Evolutionary conservation across 2,888 invertebrate genomes (phyloP).

Genomic region (Steinernema scapterisci): DNA sequence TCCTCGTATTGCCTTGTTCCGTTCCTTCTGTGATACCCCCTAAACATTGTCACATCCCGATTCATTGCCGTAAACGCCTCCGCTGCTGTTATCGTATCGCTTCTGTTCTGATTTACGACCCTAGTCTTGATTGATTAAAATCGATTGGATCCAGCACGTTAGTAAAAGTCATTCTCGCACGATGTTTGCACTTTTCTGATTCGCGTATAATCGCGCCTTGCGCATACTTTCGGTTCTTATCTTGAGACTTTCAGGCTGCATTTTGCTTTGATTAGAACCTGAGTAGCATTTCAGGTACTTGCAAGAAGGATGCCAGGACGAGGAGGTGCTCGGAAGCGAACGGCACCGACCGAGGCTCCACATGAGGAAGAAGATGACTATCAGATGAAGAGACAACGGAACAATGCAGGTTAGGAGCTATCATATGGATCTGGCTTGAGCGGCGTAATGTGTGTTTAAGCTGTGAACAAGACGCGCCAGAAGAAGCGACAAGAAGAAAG

Average conservation of each 20-base stretch:
- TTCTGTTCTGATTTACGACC: too few species aligned
- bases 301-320: constrained; percentile 35
- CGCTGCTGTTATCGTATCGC: not conserved
- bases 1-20: too few species aligned
- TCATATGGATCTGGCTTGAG: too few species aligned
- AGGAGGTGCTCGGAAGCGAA: constrained; percentile 31
- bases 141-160: too few species aligned
- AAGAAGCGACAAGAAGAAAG: constrained; percentile 66
- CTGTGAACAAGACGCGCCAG: constrained; percentile 65
- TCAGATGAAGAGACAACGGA: constrained; percentile 58
- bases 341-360: constrained; percentile 20
- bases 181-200: too few species aligned
- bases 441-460: constrained; percentile 31
- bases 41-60: not conserved
- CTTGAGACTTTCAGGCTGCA: too few species aligned
- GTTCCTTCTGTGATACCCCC: not conserved
- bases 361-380: constrained; percentile 53
- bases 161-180: too few species aligned
- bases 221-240: too few species aligned
- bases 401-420: constrained; percentile 54
- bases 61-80: not conserved
- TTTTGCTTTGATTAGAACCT: too few species aligned
- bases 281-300: too few species aligned
- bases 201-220: too few species aligned
- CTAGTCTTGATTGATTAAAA: too few species aligned